Evolutionary conservation across 2,888 invertebrate genomes (phyloP), one percentile per base, ranked within the genome.

Genomic region (Phyllotreta cruciferae): DNA sequence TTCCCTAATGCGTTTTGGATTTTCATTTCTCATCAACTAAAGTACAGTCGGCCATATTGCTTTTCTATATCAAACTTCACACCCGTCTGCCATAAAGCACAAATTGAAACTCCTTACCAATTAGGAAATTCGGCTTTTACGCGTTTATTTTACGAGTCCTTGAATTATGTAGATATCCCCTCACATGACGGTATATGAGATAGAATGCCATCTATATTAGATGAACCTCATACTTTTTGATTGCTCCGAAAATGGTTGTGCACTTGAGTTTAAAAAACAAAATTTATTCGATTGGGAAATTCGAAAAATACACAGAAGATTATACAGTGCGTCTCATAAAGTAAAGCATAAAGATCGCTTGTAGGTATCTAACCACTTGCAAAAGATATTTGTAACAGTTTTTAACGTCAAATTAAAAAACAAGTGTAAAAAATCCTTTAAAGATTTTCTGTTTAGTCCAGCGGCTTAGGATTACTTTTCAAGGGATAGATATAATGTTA

Each of bases 1-100:
- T 80, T 80, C 79, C 80, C 78, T 80, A 80, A 80, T 80, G 80
- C 78, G 77, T 79, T 80, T 79, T 78, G 77, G 79, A 80, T 80
- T 80, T 79, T 80, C 80, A 78, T 80, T 80, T 79, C 79, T 80
- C 80, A 80, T 80, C 80, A 79, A 75, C 76, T 76, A 79, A 78
- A 80, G 80, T 80, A 41, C 24, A 24, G 24, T 24, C 52, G 13
- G 13, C 37, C 37, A 52, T 52, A 52, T 52, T 52, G 52, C 52
- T 37, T 37, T 37, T 52, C 52, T 37, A 52, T 77, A 76, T 77
- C 78, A 78, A 77, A 78, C 76, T 77, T 78, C 78, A 76, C 78
- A 74, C 77, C 77, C 77, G 70, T 61, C 49, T 49, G 35, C 52
- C 77, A 74, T 76, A 77, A 77, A 77, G 72, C 74, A 73, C 69